Evolutionary conservation across 2,888 invertebrate genomes (phyloP), one percentile per base, ranked within the genome.

Genomic region (Molanna angustata): DNA sequence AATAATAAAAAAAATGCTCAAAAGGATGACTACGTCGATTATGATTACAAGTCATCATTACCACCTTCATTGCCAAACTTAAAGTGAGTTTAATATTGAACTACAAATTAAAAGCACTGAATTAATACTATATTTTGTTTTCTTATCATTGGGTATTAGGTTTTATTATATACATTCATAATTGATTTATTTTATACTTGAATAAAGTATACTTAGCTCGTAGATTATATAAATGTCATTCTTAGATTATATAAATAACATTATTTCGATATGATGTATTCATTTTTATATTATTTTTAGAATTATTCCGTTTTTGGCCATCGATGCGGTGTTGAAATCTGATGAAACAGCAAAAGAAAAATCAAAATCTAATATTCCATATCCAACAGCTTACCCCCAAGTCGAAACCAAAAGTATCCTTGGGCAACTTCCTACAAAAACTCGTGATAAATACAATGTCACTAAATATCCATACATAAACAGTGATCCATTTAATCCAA

Each of bases 231-330:
- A n/a, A n/a, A n/a, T n/a, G n/a, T n/a, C n/a, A n/a, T n/a, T n/a
- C n/a, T n/a, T n/a, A n/a, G n/a, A n/a, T n/a, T n/a, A n/a, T n/a
- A n/a, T n/a, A n/a, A n/a, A n/a, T n/a, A n/a, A n/a, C n/a, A n/a
- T n/a, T n/a, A n/a, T n/a, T n/a, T n/a, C n/a, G n/a, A n/a, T n/a
- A n/a, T n/a, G n/a, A n/a, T n/a, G n/a, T n/a, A n/a, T n/a, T n/a
- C n/a, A n/a, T n/a, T n/a, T n/a, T n/a, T n/a, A n/a, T n/a, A n/a
- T n/a, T 32, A 35, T 18, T 76, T 77, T 42, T 70, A 90, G 90
- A 67, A 92, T 92, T 46, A 91, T 92, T 62, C 90, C 91, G 4
- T 92, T 92, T 68, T 83, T 91, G 56, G 90, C 90, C 21, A 88
- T 90, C 3, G 92, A 92, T 66, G 92, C 92, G 1, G 82, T 91